phyloP scores from a whole-genome alignment of 2,888 invertebrate species.

The Rhingia rostrata region DNA sequence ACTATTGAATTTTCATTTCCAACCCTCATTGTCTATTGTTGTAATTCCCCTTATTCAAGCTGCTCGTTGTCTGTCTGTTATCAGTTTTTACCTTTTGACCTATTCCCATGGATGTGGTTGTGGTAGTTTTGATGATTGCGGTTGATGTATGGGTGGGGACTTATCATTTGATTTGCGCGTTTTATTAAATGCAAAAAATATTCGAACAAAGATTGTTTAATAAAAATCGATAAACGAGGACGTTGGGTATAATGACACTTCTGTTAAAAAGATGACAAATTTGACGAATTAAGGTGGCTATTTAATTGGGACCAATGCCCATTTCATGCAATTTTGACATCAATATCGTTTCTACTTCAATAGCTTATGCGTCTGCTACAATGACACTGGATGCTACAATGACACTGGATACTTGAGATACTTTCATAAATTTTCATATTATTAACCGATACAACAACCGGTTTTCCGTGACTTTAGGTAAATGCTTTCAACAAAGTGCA shows the following conservation, averaged over 20 bases:
- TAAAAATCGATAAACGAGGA: too few species aligned
- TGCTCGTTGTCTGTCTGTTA: conserved; percentile 32
- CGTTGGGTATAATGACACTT: too few species aligned
- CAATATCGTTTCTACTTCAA: too few species aligned
- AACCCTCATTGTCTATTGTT: conserved; percentile 7
- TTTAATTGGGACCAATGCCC: too few species aligned
- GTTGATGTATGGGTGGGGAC: conserved; percentile 1
- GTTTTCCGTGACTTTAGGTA: not conserved
- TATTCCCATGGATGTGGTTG: conserved; percentile 4
- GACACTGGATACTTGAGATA: too few species aligned
- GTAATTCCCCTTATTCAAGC: conserved; percentile 18
- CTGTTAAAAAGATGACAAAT: too few species aligned
- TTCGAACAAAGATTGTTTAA: too few species aligned
- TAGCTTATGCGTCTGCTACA: not conserved
- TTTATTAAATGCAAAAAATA: too few species aligned
- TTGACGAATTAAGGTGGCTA: too few species aligned
- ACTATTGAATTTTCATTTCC: conserved; percentile 54
- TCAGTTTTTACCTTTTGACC: conserved; percentile 57
- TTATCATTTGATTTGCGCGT: conserved; percentile 19
- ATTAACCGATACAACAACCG: not conserved
- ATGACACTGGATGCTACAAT: too few species aligned
- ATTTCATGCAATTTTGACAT: too few species aligned
- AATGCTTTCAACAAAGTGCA: not conserved
- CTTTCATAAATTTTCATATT: too few species aligned
- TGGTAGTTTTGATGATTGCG: conserved; percentile 5